Evolutionary conservation across 2,113 vertebrate species (phyloP), one percentile per base, ranked within the genome.

Genomic region (Cepphus grylle): DNA sequence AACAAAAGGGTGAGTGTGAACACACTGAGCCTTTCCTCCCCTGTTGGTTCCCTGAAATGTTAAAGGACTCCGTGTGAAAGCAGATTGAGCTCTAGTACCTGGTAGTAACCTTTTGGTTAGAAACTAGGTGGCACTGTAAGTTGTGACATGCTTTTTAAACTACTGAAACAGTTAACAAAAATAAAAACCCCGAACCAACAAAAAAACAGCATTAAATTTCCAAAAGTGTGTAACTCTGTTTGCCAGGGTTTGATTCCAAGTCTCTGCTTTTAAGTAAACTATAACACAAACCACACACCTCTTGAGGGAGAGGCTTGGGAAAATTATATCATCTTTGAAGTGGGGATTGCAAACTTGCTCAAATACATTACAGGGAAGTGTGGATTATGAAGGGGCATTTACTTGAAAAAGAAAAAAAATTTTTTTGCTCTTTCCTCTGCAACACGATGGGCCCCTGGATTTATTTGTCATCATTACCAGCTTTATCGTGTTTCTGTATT

Each of bases 1-100:
- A 99, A 97, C 94, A 99, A 99, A 98, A 98, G 99, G 99, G 99
- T 99, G 98, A 97, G 98, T 97, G 66, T 53, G 69, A 78, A 42
- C 32, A 58, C 36, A 18, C 20, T 16, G 45, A 85, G 15, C 12
- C 9, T 34, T 86, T 63, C 12, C 36, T 52, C 18, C 6, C 8
- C 6, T 26, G 71, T 17, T 17, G 26, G 8, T n/a, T 82, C 40
- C 56, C 43, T 65, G 20, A 50, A 72, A 58, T 0, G 0, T 40
- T 69, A 30, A 42, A 74, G 30, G 34, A 71, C 6, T 0, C 42
- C 49, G 29, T 27, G 32, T 76, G 77, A 94, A 91, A 78, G 49
- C 80, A 72, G 34, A 26, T 2, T 26, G 34, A 87, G 45, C 67
- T 71, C 10, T 49, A 5, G 32, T 70, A 72, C 67, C 74, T 77